Evolutionary conservation across 2,888 invertebrate genomes (phyloP).

Genomic region (Drosophila stalkeri): DNA sequence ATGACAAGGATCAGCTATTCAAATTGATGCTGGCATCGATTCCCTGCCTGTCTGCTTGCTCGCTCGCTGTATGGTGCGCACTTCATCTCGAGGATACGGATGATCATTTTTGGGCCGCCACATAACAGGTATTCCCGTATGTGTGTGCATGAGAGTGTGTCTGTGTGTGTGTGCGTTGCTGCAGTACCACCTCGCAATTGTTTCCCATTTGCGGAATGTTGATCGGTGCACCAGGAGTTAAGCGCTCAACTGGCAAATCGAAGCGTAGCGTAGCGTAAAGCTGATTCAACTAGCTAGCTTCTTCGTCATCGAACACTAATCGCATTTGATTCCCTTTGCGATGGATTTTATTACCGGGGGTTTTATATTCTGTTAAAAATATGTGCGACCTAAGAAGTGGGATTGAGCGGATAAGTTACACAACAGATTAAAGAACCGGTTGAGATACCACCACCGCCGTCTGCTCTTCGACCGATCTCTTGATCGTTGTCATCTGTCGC

Average conservation of each 20-base stretch:
- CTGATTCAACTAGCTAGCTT: slow-evolving; percentile 49
- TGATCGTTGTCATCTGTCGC: slow-evolving; percentile 17
- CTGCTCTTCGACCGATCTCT: slow-evolving; percentile 7
- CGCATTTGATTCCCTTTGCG: slow-evolving; percentile 79
- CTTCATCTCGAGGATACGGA: slow-evolving; percentile 59
- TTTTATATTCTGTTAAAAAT: slow-evolving; percentile 9
- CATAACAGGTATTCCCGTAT: slow-evolving; percentile 31
- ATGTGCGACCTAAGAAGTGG: slow-evolving; percentile 48
- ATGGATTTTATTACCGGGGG: slow-evolving; percentile 55
- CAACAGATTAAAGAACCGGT: slow-evolving; percentile 50
- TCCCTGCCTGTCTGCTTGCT: slow-evolving; percentile 46
- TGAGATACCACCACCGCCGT: slow-evolving; percentile 44
- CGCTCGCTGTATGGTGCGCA: slow-evolving; percentile 21
- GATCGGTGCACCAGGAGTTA: slow-evolving; percentile 75
- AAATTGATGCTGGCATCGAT: slow-evolving; percentile 30
- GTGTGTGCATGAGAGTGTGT: slow-evolving; percentile 8
- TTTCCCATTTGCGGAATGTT: slow-evolving; percentile 77
- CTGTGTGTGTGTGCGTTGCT: slow-evolving; percentile 59
- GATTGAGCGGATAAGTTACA: slow-evolving; percentile 35
- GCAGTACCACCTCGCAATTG: slow-evolving; percentile 77
- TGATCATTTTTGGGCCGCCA: slow-evolving; percentile 47
- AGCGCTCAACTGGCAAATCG: slow-evolving; percentile 69
- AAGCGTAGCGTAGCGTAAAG: slow-evolving; percentile 56
- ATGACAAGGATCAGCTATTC: slow-evolving; percentile 19
- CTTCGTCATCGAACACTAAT: slow-evolving; percentile 72